These are phyloP conservation scores for Dipodomys ordii DNA, from an alignment of 2,113 vertebrate genomes.

Conservation along the genomic window DNA sequence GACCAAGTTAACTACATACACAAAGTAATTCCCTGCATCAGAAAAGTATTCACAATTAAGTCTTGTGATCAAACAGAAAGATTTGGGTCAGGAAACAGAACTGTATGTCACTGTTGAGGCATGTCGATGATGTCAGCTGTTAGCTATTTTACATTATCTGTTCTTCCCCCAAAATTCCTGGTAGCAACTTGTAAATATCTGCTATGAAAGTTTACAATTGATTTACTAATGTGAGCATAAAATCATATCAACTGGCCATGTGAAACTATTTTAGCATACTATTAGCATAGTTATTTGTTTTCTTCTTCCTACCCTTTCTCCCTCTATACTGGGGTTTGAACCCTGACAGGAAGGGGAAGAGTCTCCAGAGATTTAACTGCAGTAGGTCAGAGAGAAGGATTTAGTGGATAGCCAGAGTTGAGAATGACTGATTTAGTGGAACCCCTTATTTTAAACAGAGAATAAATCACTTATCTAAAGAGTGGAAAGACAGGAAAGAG, in stretches of 20 bases:
- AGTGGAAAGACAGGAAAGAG: neutral
- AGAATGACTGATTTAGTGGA: neutral
- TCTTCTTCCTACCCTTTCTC: no score
- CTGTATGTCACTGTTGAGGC: neutral
- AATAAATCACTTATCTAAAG: neutral
- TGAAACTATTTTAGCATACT: slow-evolving; percentile 17
- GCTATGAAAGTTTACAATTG: neutral
- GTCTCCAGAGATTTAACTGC: neutral
- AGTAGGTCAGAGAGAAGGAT: neutral
- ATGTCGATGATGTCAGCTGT: neutral
- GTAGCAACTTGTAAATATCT: neutral
- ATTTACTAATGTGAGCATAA: slow-evolving; percentile 40
- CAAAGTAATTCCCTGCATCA: neutral
- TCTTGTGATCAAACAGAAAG: slow-evolving; percentile 28
- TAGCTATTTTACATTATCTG: neutral
- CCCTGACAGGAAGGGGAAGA: no score
- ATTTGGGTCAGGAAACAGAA: neutral
- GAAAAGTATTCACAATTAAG: neutral
- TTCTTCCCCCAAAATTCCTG: neutral
- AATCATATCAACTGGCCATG: neutral
- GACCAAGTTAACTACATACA: slow-evolving; percentile 7
- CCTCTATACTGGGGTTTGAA: no score
- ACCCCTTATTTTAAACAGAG: neutral
- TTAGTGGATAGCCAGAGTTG: neutral
- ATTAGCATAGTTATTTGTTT: neutral